phyloP scores from a whole-genome alignment of 2,888 invertebrate species.

The Drosophila setosimentum region DNA sequence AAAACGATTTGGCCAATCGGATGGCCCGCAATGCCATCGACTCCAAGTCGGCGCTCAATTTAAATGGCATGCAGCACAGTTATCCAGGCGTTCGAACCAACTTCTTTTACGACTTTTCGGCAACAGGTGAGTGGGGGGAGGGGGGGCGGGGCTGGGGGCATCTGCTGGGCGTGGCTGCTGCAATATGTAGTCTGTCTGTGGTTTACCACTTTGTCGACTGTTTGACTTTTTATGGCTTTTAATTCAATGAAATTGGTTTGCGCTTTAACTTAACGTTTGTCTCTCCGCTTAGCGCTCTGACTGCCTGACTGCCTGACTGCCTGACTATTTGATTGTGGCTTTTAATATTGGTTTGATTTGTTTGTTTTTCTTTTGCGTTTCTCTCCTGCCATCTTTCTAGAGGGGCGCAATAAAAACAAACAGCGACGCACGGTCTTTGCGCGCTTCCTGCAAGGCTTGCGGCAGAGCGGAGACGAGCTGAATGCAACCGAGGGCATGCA shows the following conservation, averaged over 20 bases:
- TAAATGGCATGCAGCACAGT: constrained; percentile 85
- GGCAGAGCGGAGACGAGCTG: constrained; percentile 84
- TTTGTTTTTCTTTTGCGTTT: constrained; percentile 11
- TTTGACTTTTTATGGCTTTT: constrained; percentile 76
- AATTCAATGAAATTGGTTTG: constrained; percentile 75
- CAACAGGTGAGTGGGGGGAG: constrained; percentile 84
- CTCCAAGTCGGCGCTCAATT: constrained; percentile 88
- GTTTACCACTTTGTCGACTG: constrained; percentile 69
- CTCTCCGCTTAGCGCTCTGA: constrained; percentile 44
- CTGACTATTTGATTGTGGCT: constrained; percentile 58
- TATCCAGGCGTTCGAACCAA: constrained; percentile 84
- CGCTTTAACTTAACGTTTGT: constrained; percentile 28
- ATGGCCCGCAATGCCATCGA: constrained; percentile 87
- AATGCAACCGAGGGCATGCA: constrained; percentile 85
- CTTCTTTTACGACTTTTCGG: constrained; percentile 85
- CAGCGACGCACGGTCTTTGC: constrained; percentile 85
- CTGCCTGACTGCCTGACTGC: constrained; percentile 28
- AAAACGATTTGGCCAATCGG: constrained; percentile 93
- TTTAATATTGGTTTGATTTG: constrained; percentile 58
- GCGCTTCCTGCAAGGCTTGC: constrained; percentile 84
- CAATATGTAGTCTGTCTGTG: constrained; percentile 34
- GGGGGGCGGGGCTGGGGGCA: background rate
- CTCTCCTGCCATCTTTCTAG: constrained; percentile 49
- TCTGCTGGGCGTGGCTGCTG: background rate
- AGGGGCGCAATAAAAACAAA: constrained; percentile 84